These are phyloP conservation scores for Falcunculus frontatus DNA, from an alignment of 2,113 vertebrate species.

Conservation along the genomic window DNA sequence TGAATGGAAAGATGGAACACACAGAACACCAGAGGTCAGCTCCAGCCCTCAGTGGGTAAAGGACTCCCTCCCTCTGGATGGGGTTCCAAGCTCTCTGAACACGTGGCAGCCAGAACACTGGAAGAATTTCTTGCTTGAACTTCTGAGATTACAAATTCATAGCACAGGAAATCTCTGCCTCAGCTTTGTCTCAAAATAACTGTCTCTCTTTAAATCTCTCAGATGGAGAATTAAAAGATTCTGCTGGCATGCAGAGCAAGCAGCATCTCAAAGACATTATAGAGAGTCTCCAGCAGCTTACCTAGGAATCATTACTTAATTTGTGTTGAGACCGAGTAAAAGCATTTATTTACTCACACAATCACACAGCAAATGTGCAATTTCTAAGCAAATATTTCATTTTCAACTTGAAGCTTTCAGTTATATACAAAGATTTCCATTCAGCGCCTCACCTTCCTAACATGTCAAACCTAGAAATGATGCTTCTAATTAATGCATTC, in stretches of 20 bases:
- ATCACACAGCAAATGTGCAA: background rate
- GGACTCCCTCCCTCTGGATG: background rate
- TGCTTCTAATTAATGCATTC: background rate
- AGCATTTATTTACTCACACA: background rate
- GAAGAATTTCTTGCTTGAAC: background rate
- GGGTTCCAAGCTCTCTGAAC: background rate
- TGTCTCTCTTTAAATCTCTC: background rate
- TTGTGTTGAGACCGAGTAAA: background rate
- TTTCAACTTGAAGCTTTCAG: background rate
- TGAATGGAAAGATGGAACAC: background rate
- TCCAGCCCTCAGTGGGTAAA: background rate
- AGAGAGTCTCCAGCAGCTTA: background rate
- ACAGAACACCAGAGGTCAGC: background rate
- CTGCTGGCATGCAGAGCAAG: background rate
- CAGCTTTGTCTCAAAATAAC: constrained; percentile 6
- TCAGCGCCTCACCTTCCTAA: background rate
- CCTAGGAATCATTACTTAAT: background rate
- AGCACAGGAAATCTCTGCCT: constrained; percentile 14
- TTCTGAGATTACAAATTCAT: background rate
- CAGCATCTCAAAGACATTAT: background rate
- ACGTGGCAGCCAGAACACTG: background rate
- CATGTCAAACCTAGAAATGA: background rate
- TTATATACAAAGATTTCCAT: background rate
- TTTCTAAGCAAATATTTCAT: background rate
- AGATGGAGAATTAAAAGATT: background rate